Percentiles rank a stretch among this genome's conserved stretches.
These are phyloP conservation scores for Papilio xuthus DNA, from an alignment of 1,140 invertebrate species.

Conservation along the genomic window DNA sequence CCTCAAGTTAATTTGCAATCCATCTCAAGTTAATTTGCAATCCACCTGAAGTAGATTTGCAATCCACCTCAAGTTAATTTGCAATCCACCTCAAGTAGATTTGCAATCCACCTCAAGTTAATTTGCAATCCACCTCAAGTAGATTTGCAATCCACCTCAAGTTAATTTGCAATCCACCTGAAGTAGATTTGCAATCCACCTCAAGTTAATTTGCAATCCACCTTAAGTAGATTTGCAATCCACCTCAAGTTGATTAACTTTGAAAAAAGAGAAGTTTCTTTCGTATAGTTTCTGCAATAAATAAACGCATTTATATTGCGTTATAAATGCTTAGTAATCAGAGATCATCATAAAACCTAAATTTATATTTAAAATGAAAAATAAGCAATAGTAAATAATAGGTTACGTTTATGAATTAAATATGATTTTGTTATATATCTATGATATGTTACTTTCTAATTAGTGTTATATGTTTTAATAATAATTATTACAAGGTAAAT, in stretches of 20 bases:
- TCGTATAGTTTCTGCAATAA: no score
- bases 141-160: neutral
- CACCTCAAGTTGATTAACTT: no score
- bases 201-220: no score
- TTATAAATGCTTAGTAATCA: neutral
- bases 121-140: neutral
- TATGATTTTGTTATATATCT: neutral
- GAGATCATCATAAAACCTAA: neutral
- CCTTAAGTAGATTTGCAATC: no score
- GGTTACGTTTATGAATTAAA: neutral
- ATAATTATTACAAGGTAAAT: neutral
- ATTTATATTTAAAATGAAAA: neutral
- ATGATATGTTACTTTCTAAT: constrained; percentile 12
- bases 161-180: neutral
- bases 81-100: neutral
- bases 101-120: neutral
- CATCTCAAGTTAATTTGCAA: neutral
- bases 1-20: neutral
- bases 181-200: no score
- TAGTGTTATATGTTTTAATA: constrained; percentile 5
- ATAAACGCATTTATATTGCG: neutral
- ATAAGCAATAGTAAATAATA: neutral
- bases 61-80: neutral
- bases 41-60: neutral
- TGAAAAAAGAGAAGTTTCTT: neutral